Evolutionary conservation across 2,113 vertebrate genomes (phyloP).

Genomic region (Cathartes aura): DNA sequence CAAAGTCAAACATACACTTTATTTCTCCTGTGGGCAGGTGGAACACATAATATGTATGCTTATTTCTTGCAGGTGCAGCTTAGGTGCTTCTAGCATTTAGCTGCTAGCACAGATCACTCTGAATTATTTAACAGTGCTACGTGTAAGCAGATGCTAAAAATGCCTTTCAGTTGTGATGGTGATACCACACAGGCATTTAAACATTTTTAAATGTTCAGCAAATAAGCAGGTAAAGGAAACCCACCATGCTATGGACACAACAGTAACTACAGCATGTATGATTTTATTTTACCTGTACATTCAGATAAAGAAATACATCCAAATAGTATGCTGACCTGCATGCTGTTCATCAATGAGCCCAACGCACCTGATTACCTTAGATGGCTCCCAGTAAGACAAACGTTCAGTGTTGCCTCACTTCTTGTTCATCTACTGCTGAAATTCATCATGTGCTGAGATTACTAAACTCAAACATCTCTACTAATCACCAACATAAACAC

Average conservation of each 20-base stretch:
- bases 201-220: neutral
- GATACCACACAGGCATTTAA: neutral
- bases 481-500: neutral
- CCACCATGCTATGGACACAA: neutral
- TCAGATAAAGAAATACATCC: neutral
- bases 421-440: neutral
- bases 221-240: neutral
- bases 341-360: neutral
- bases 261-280: neutral
- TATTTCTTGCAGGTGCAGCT: neutral
- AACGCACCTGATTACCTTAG: neutral
- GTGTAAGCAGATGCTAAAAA: neutral
- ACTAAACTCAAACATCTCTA: neutral
- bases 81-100: neutral
- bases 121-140: neutral
- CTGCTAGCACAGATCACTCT: too few relatives aligned
- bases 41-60: neutral
- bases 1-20: neutral
- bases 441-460: neutral
- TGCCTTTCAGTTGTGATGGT: neutral
- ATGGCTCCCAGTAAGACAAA: neutral
- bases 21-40: neutral
- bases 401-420: neutral
- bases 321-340: neutral
- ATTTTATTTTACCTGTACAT: neutral